phyloP scores from a whole-genome alignment of 2,797 vertebrate species.

The Perodicticus potto region DNA sequence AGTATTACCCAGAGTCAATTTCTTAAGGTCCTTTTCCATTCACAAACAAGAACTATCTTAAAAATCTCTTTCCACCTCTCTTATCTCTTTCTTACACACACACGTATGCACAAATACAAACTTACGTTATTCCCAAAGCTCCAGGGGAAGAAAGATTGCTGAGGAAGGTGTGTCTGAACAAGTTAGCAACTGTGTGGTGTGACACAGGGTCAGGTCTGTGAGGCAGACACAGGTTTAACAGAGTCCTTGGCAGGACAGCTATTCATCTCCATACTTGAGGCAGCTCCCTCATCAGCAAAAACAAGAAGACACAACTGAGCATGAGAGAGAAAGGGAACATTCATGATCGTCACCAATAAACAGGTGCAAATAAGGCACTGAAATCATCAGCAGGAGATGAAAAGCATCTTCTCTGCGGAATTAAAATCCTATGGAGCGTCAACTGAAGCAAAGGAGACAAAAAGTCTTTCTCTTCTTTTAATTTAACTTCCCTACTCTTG shows the following conservation, averaged over 20 bases:
- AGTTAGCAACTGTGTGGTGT: no score
- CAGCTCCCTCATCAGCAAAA: background rate
- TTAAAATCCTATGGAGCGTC: background rate
- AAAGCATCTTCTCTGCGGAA: conserved; percentile 6
- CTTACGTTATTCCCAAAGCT: background rate
- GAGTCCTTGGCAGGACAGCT: background rate
- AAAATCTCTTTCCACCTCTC: background rate
- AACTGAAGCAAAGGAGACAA: conserved; percentile 4
- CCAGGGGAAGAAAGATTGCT: background rate
- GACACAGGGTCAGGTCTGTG: no score
- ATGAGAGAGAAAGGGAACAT: background rate
- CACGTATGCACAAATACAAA: background rate
- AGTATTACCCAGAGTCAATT: background rate
- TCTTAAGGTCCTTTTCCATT: background rate
- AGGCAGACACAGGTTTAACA: background rate
- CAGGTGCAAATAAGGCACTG: conserved; percentile 46
- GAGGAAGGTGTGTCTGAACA: background rate
- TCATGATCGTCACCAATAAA: background rate
- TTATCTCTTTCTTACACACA: background rate
- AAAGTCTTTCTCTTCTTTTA: conserved; percentile 31
- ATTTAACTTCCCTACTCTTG: conserved; percentile 51
- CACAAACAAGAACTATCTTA: background rate
- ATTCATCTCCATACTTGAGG: background rate
- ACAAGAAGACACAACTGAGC: background rate
- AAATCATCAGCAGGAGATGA: conserved; percentile 37